A percentile compares a stretch with the other conserved stretches of the same genome.
phyloP scores from a whole-genome alignment of 2,888 invertebrate genomes.

The Cheilosia grossa region DNA sequence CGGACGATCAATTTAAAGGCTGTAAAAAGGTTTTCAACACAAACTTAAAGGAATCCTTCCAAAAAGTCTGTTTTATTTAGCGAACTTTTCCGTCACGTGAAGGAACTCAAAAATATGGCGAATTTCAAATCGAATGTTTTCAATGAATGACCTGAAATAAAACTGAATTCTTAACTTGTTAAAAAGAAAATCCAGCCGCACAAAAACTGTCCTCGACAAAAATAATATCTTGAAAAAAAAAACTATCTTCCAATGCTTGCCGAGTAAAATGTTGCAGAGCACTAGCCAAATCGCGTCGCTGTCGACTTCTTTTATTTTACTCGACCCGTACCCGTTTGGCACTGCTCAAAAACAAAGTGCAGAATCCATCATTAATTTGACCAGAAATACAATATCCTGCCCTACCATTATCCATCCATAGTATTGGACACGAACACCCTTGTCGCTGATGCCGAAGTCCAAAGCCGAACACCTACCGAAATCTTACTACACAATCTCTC shows the following conservation, averaged over 20 bases:
- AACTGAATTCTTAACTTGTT: neutral
- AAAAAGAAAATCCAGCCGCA: neutral
- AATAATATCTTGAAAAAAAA: neutral
- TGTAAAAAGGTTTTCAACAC: no score
- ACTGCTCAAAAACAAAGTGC: conserved; percentile 25
- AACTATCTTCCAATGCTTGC: conserved; percentile 31
- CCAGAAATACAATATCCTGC: conserved; percentile 64
- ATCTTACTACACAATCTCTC: conserved; percentile 40
- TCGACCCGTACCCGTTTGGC: conserved; percentile 22
- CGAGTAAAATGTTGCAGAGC: conserved; percentile 53
- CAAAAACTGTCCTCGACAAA: no score
- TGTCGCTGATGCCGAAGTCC: conserved; percentile 50
- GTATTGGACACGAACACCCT: conserved; percentile 30
- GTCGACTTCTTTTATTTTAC: conserved; percentile 67
- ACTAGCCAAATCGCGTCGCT: conserved; percentile 50
- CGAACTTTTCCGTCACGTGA: no score
- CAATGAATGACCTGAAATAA: neutral
- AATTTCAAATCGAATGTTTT: no score
- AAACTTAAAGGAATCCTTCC: no score
- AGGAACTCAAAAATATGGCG: no score
- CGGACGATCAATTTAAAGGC: no score
- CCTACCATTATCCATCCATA: conserved; percentile 35
- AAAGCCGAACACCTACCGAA: conserved; percentile 52
- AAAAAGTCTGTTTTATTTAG: no score
- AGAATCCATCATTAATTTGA: conserved; percentile 47